Conservation (phyloP, 2,888 invertebrate genomes). For the Tillus elongatus region DNA sequence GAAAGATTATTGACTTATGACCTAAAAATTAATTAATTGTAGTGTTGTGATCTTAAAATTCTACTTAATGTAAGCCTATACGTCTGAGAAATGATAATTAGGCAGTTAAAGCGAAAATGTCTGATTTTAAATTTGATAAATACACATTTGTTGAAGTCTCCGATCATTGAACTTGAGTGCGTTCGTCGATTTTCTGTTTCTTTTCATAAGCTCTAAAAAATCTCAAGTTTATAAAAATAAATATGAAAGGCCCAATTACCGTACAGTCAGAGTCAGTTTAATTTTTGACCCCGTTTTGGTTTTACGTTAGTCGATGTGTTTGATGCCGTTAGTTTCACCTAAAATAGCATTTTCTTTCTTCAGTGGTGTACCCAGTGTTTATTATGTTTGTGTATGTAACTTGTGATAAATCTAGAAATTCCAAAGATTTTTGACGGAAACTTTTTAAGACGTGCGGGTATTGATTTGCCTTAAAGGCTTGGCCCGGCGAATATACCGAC, state of each 20-base stretch:
- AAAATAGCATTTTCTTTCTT: constrained; percentile 29
- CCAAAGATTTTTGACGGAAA: constrained; percentile 24
- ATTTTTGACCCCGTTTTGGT: constrained; percentile 43
- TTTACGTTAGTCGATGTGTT: constrained; percentile 33
- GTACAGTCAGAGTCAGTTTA: constrained; percentile 34
- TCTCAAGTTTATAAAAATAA: constrained; percentile 42
- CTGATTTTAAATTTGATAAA: neutral
- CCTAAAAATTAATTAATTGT: constrained; percentile 12
- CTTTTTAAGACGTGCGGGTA: constrained; percentile 43
- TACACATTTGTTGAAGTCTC: neutral
- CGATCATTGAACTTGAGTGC: constrained; percentile 36
- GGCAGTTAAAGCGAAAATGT: neutral
- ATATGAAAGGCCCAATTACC: constrained; percentile 40
- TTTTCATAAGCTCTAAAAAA: constrained; percentile 38
- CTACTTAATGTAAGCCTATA: too few relatives aligned
- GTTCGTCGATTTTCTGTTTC: constrained; percentile 38
- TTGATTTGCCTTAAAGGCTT: constrained; percentile 45
- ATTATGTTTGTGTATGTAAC: constrained; percentile 14
- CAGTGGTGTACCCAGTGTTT: constrained; percentile 5
- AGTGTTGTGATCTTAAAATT: too few relatives aligned
- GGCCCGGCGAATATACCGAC: constrained; percentile 42
- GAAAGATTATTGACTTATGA: constrained; percentile 19
- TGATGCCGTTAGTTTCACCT: constrained; percentile 38
- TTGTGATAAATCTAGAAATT: constrained; percentile 25
- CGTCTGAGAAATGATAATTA: neutral